Conservation (phyloP, 2,797 vertebrate species). For the Peromyscus melanophrys region DNA sequence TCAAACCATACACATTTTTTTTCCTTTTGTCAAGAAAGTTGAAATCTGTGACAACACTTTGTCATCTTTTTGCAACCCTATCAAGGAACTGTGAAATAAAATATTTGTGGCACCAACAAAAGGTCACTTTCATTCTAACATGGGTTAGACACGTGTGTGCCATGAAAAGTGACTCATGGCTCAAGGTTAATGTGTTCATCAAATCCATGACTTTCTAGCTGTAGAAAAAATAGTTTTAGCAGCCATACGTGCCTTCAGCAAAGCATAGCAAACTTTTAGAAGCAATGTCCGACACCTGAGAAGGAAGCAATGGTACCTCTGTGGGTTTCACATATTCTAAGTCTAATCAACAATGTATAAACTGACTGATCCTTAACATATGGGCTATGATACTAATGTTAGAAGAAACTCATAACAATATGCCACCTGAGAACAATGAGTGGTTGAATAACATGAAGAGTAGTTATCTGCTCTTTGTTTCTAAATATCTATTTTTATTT, state of each 20-base stretch:
- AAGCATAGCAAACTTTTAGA: neutral
- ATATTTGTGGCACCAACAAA: neutral
- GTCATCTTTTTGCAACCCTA: neutral
- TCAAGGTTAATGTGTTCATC: neutral
- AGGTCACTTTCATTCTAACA: neutral
- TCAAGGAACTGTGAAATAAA: neutral
- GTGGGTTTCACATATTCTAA: neutral
- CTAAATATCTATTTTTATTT: neutral
- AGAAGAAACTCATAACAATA: neutral
- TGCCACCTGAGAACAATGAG: neutral
- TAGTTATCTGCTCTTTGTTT: neutral
- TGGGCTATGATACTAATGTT: neutral
- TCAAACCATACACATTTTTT: neutral
- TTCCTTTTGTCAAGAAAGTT: neutral
- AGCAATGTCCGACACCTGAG: neutral
- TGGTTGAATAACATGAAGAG: neutral
- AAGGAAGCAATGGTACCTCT: neutral
- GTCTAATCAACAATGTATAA: neutral
- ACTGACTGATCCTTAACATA: neutral
- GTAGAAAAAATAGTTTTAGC: neutral
- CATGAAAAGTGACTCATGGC: neutral
- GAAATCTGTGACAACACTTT: neutral
- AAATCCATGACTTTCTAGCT: neutral
- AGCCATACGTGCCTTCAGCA: neutral
- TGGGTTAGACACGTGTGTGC: neutral